These are phyloP conservation scores for Crenichthys baileyi DNA, from an alignment of 2,797 vertebrate genomes.

Conservation along the genomic window DNA sequence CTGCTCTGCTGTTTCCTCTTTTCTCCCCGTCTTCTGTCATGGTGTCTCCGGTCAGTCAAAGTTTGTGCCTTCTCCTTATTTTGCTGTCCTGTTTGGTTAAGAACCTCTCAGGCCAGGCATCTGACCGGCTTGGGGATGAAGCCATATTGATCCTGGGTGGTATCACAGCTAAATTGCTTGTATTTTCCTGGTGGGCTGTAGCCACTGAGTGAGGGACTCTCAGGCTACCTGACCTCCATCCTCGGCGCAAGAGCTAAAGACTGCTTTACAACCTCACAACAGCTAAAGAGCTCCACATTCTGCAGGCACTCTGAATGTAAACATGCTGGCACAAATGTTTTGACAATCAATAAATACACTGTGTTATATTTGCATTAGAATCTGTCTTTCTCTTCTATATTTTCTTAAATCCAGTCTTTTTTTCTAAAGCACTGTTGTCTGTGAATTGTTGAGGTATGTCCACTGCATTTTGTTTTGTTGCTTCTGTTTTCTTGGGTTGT, in stretches of 20 bases:
- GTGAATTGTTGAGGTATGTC: slow-evolving; percentile 72
- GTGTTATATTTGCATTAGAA: slow-evolving; percentile 61
- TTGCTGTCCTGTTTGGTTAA: slow-evolving; percentile 67
- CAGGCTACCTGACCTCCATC: slow-evolving; percentile 64
- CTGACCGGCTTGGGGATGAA: slow-evolving; percentile 64
- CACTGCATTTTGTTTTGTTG: slow-evolving; percentile 63
- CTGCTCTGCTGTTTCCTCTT: slow-evolving; percentile 2
- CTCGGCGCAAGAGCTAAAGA: slow-evolving; percentile 54
- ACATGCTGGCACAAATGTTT: slow-evolving; percentile 39
- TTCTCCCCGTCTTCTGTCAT: background rate
- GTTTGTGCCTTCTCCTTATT: slow-evolving; percentile 57
- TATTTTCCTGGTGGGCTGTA: slow-evolving; percentile 56
- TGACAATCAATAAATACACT: slow-evolving; percentile 72
- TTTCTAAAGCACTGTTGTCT: slow-evolving; percentile 53
- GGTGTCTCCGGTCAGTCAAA: slow-evolving; percentile 43
- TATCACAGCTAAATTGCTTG: slow-evolving; percentile 73
- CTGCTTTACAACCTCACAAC: slow-evolving; percentile 58
- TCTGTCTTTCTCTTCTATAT: slow-evolving; percentile 41
- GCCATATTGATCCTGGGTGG: slow-evolving; percentile 73
- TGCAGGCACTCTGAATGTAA: slow-evolving; percentile 77
- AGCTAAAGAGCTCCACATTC: slow-evolving; percentile 48
- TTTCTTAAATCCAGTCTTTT: slow-evolving; percentile 12
- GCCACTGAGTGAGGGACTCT: slow-evolving; percentile 60
- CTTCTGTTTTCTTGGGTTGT: slow-evolving; percentile 66
- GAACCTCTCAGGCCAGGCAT: slow-evolving; percentile 58